A percentile compares a stretch with the other conserved stretches of the same genome.
These are phyloP conservation scores for Buathra laborator DNA, from an alignment of 2,888 invertebrate genomes.

Conservation along the genomic window DNA sequence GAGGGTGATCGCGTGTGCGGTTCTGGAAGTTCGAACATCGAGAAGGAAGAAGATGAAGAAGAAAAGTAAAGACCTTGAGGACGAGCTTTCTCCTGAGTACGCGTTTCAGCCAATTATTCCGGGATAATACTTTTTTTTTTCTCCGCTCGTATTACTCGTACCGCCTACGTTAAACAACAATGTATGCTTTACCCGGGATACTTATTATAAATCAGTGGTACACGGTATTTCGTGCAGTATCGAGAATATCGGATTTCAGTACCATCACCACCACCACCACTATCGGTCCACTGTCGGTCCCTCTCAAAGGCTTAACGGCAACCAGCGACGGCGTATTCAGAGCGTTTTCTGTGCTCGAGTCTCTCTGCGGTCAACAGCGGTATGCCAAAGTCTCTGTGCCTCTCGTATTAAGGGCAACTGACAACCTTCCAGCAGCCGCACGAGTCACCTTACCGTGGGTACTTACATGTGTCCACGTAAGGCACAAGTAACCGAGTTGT, in stretches of 20 bases:
- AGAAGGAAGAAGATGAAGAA: background rate
- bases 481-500: background rate
- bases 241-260: conserved; percentile 31
- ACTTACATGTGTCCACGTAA: conserved; percentile 32
- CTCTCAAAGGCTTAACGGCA: conserved; percentile 39
- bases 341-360: conserved; percentile 7
- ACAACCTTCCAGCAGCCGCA: conserved; percentile 21
- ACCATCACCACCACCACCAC: background rate
- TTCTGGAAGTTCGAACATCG: background rate
- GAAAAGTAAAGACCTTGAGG: background rate
- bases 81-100: background rate
- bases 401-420: conserved; percentile 40
- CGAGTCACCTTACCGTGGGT: conserved; percentile 5
- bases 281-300: too few relatives aligned
- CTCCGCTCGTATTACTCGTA: background rate
- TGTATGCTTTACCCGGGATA: background rate
- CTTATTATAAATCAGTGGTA: conserved; percentile 1
- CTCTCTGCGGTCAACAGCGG: conserved; percentile 17
- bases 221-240: conserved; percentile 2
- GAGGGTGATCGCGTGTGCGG: background rate
- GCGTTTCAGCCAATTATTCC: background rate
- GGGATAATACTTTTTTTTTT: conserved; percentile 1
- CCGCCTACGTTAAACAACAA: background rate
- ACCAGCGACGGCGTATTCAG: background rate
- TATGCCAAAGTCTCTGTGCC: conserved; percentile 12